Percentiles rank a stretch among this genome's conserved stretches.
phyloP scores from a whole-genome alignment of 2,888 invertebrate genomes.

The Allolobophora icterica region DNA sequence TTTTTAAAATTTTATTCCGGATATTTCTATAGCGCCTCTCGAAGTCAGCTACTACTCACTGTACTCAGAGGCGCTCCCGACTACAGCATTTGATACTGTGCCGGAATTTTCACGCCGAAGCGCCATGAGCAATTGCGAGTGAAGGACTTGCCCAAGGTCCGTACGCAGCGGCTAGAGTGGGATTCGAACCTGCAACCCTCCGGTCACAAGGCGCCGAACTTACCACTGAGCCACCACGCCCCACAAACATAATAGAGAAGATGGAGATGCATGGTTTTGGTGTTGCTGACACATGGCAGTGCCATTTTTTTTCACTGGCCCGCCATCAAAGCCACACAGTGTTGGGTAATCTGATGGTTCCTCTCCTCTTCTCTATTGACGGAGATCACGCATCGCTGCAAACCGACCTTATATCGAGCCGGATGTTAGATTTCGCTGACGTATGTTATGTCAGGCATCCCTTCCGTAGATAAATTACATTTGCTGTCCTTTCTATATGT shows the following conservation, averaged over 20 bases:
- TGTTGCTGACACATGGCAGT: not conserved
- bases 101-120: no score
- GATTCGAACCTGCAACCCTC: no score
- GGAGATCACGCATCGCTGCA: not conserved
- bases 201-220: no score
- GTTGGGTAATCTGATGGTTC: slow-evolving; percentile 8
- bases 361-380: not conserved
- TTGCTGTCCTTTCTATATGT: not conserved
- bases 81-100: no score
- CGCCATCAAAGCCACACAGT: not conserved
- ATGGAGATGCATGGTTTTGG: not conserved
- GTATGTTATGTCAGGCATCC: not conserved
- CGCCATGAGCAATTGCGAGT: no score
- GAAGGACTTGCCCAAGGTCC: no score
- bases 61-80: no score
- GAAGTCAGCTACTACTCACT: no score
- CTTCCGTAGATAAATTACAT: not conserved
- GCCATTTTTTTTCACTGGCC: not conserved
- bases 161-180: no score
- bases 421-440: slow-evolving; percentile 10
- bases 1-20: no score
- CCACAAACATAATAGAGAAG: not conserved
- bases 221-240: no score
- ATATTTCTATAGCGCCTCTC: no score
- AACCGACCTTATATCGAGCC: not conserved